phyloP scores from a whole-genome alignment of 2,888 invertebrate genomes.

The Graphium colonna region DNA sequence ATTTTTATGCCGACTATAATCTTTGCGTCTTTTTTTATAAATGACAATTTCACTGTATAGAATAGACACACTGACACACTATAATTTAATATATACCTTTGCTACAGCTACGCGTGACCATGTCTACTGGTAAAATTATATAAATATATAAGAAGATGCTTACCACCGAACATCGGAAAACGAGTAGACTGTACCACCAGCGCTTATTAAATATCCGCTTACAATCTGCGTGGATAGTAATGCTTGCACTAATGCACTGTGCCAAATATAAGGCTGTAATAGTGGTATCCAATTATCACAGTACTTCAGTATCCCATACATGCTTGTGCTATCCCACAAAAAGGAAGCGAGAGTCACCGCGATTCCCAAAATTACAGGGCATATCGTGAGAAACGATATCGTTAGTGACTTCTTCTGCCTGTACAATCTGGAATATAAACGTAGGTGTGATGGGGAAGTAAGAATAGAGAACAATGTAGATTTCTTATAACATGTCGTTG shows the following conservation, averaged over 20 bases:
- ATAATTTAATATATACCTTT: too few relatives aligned
- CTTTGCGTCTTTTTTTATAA: too few relatives aligned
- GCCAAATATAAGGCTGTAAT: constrained; percentile 75
- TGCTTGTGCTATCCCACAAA: constrained; percentile 49
- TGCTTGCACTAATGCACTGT: constrained; percentile 82
- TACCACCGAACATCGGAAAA: constrained; percentile 84
- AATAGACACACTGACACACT: too few relatives aligned
- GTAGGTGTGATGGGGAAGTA: too few relatives aligned
- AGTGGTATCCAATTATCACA: constrained; percentile 62
- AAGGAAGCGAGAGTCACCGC: constrained; percentile 59
- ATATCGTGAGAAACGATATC: constrained; percentile 58
- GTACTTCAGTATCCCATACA: constrained; percentile 57
- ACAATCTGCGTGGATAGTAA: constrained; percentile 82
- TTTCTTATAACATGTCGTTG: neutral
- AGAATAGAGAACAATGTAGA: constrained; percentile 10
- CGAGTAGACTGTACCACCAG: constrained; percentile 82
- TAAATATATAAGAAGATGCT: constrained; percentile 34
- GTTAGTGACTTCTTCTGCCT: constrained; percentile 73
- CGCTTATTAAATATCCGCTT: constrained; percentile 82
- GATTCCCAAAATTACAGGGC: constrained; percentile 53
- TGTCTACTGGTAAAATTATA: too few relatives aligned
- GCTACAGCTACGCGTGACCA: too few relatives aligned
- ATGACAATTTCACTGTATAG: too few relatives aligned
- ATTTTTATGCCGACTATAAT: too few relatives aligned
- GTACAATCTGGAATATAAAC: constrained; percentile 61